These are phyloP conservation scores for Poeciliopsis infans DNA, from an alignment of 2,797 vertebrate species.

Conservation along the genomic window DNA sequence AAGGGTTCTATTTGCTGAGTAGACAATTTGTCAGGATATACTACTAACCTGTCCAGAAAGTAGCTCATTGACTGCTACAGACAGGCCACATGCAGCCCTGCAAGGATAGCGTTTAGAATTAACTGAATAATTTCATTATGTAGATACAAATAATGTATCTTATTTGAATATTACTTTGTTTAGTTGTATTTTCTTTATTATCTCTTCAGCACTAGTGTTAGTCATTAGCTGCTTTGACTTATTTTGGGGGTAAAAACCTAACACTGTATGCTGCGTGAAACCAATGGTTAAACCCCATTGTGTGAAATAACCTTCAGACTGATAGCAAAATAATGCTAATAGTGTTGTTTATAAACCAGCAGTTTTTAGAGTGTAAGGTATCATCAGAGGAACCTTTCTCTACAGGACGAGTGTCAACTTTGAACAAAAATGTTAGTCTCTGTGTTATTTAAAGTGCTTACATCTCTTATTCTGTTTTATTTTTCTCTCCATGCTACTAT, in stretches of 20 bases:
- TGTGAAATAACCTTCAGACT: background rate
- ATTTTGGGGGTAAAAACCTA: background rate
- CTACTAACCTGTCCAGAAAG: background rate
- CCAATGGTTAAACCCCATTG: background rate
- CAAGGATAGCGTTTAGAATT: background rate
- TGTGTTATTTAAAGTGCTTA: background rate
- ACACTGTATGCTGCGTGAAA: background rate
- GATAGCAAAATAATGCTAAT: background rate
- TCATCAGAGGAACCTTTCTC: background rate
- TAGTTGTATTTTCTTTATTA: background rate
- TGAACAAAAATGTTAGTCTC: slow-evolving; percentile 6
- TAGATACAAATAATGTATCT: background rate
- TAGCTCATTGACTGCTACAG: background rate
- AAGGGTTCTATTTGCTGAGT: background rate
- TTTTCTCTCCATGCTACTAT: background rate
- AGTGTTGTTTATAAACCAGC: background rate
- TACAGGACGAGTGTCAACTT: background rate
- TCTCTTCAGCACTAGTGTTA: background rate
- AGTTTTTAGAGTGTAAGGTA: slow-evolving; percentile 2
- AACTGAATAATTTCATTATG: background rate
- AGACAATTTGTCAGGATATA: background rate
- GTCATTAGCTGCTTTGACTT: background rate
- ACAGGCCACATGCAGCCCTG: background rate
- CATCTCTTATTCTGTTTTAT: background rate
- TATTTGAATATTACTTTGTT: background rate